A percentile compares a stretch with the other conserved stretches of the same genome.
These are phyloP conservation scores for Muscidifurax raptorellus DNA, from an alignment of 1,140 invertebrate genomes.

Conservation along the genomic window DNA sequence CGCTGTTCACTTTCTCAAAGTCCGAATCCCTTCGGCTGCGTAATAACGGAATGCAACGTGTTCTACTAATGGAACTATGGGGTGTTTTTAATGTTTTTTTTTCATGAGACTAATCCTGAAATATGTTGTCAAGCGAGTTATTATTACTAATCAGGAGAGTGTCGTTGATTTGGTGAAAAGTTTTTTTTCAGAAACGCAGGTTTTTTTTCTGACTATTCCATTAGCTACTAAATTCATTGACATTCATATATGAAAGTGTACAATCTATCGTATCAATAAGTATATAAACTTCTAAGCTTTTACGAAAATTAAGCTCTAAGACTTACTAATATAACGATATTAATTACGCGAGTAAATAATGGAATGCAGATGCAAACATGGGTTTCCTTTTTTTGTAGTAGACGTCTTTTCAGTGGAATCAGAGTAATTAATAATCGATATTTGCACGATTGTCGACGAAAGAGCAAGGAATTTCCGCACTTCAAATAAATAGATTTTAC, in stretches of 20 bases:
- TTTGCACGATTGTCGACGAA: slow-evolving; percentile 13
- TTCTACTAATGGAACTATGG: slow-evolving; percentile 25
- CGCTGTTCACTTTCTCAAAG: slow-evolving; percentile 9
- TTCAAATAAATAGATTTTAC: slow-evolving; percentile 16
- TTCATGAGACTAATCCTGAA: slow-evolving; percentile 25
- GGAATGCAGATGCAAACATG: not conserved
- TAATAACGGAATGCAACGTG: not conserved
- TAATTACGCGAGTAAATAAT: not conserved
- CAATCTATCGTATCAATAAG: not conserved
- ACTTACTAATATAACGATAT: not conserved
- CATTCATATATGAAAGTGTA: not conserved
- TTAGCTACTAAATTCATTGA: not conserved
- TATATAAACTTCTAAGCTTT: not conserved
- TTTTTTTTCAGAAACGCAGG: slow-evolving; percentile 22
- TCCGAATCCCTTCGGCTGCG: not conserved
- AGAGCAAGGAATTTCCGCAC: not conserved
- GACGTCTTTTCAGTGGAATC: not conserved
- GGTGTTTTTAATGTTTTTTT: slow-evolving; percentile 12
- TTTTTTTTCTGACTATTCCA: not conserved
- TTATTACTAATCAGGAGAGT: not conserved
- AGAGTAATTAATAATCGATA: not conserved
- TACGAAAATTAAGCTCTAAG: not conserved
- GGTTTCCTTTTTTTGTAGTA: not conserved
- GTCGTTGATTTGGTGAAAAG: not conserved
- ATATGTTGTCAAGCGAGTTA: slow-evolving; percentile 14